Base-by-base conservation (phyloP, 2,888 invertebrate genomes). In the Diaperis boleti region DNA sequence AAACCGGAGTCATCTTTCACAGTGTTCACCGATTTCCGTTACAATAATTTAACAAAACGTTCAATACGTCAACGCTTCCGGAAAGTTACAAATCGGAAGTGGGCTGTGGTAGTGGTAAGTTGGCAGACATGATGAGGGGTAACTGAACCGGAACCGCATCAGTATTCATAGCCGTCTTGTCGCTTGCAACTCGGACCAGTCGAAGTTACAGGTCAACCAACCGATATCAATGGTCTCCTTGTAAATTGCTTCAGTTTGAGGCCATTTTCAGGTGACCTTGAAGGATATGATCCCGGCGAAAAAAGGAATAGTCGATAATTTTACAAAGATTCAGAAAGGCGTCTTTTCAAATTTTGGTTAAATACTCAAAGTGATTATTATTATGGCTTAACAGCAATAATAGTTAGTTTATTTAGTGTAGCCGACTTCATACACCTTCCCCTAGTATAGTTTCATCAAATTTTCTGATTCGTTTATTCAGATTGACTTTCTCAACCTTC, bases 131-230 rank as follows among this genome's bases (percentile, higher is more conserved):
- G 76, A 76, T 74, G 75, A 73, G 72, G 74, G 72, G 70, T 62
- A 69, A 69, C 67, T 68, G 69, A 71, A 69, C 64, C 65, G 68
- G 69, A 74, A 73, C 73, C 70, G 70, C 77, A 77, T 78, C 76
- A 77, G 78, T 78, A 78, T 78, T 78, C 78, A 77, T 74, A 75
- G 70, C 72, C 69, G 68, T 69, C 74, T 76, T 76, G 76, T 76
- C 76, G 72, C 71, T 67, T 56, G 71, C 68, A 72, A 69, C 67
- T 69, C 56, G 69, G 69, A 67, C 74, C 70, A 72, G 68, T 71
- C 73, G 72, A 73, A 71, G 69, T 72, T 68, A 68, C 69, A 70
- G 77, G 77, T 78, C 76, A 76, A 77, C 77, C 79, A 78, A 77
- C 77, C 79, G 78, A 77, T 77, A 77, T 78, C 79, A 75, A 76